A percentile compares a stretch with the other conserved stretches of the same genome.
Evolutionary conservation across 2,888 invertebrate genomes (phyloP).

Genomic region (Epinotia brunnichana): DNA sequence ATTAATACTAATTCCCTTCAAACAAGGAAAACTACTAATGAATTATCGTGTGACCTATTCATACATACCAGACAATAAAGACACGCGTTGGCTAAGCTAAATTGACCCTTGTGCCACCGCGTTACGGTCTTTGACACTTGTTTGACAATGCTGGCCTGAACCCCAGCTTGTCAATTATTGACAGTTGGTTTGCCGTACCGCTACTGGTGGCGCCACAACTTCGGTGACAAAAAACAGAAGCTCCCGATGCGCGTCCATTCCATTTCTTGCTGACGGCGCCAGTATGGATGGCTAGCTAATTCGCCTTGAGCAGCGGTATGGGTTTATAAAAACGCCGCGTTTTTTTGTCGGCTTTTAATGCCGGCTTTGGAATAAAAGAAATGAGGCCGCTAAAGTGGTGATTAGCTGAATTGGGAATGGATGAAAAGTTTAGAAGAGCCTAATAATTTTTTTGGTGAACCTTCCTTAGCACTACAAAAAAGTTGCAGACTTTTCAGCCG

Average conservation of each 20-base stretch:
- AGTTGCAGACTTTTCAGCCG: too few relatives aligned
- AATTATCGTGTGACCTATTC: slow-evolving; percentile 21
- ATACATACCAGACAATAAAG: slow-evolving; percentile 8
- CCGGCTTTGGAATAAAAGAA: neutral
- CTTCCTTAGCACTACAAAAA: too few relatives aligned
- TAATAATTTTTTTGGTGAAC: too few relatives aligned
- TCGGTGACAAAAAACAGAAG: slow-evolving; percentile 28
- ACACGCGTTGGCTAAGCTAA: neutral
- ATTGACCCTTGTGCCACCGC: neutral
- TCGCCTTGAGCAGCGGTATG: neutral
- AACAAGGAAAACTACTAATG: slow-evolving; percentile 27
- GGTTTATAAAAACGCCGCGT: slow-evolving; percentile 22
- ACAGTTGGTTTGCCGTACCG: slow-evolving; percentile 24
- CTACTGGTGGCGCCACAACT: slow-evolving; percentile 33
- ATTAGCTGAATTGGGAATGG: neutral
- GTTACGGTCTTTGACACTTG: neutral
- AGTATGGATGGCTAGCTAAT: slow-evolving; percentile 39
- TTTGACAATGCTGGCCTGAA: slow-evolving; percentile 24
- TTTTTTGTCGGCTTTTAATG: slow-evolving; percentile 17
- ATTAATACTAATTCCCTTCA: slow-evolving; percentile 1
- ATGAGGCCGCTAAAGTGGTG: neutral
- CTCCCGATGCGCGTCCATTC: slow-evolving; percentile 32
- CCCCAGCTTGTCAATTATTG: slow-evolving; percentile 21
- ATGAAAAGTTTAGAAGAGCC: too few relatives aligned
- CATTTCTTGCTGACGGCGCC: slow-evolving; percentile 38